Conservation (phyloP, 2,113 vertebrate genomes). For the Lipophrys pholis region DNA sequence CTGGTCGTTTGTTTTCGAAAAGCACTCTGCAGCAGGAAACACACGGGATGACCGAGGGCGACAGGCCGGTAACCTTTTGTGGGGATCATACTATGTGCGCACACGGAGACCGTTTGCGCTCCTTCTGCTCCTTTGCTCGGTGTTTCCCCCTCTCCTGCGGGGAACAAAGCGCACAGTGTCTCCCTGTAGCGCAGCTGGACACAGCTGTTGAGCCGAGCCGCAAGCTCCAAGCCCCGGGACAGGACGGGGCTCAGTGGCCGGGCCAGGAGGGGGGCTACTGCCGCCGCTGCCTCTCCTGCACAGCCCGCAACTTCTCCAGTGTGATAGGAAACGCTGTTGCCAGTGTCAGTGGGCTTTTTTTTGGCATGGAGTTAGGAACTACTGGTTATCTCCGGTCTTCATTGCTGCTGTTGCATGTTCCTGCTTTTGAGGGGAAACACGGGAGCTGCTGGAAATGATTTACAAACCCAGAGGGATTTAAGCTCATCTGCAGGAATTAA, state of each 20-base stretch:
- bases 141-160: conserved; percentile 26
- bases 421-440: conserved; percentile 22
- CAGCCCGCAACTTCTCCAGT: background rate
- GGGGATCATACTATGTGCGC: conserved; percentile 52
- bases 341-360: background rate
- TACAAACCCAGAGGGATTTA: conserved; percentile 26
- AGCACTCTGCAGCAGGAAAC: conserved; percentile 21
- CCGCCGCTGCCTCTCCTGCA: conserved; percentile 13
- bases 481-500: conserved; percentile 24
- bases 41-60: conserved; percentile 20
- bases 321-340: background rate
- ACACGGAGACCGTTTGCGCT: conserved; percentile 20
- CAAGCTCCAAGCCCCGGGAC: conserved; percentile 19
- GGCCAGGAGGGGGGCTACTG: background rate
- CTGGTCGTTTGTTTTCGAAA: conserved; percentile 33
- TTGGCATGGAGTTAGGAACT: conserved; percentile 8
- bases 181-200: conserved; percentile 69
- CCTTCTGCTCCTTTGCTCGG: conserved; percentile 14
- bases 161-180: conserved; percentile 79
- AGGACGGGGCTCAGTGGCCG: conserved; percentile 7
- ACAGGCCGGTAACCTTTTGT: conserved; percentile 51
- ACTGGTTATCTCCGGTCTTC: conserved; percentile 32
- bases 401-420: conserved; percentile 24
- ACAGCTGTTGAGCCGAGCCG: conserved; percentile 68
- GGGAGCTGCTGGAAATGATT: conserved; percentile 28